Base-by-base conservation (phyloP, 1,140 invertebrate genomes). In the Heliconius melpomene region DNA sequence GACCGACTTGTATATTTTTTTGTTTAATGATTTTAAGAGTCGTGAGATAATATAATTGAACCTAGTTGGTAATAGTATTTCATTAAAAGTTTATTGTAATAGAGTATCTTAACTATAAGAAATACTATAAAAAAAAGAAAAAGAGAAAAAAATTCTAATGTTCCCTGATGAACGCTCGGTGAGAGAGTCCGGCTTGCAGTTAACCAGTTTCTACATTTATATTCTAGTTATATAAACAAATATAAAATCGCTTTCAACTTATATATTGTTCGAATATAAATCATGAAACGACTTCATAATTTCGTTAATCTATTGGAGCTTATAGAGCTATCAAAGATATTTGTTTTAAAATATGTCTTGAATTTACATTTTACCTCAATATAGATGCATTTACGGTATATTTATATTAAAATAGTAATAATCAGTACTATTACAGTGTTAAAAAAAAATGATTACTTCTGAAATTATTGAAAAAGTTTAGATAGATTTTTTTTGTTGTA, bases 251-350 rank as follows among this genome's bases (percentile, higher is more conserved):
- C 79, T 26, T 8, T 0, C 23, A 54, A 36, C 36, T 74, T 75
- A 78, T 81, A 26, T 72, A 75, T 84, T 83, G 20, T 13, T 71
- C 50, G 23, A 52, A 79, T 20, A 77, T 83, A 84, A 84, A 86
- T 80, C 74, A 76, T 46, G 50, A 66, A 66, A 29, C 80, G 82
- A 85, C 84, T 86, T 87, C 81, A 83, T 79, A 84, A 88, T 85
- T 82, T 79, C 54, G 82, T 84, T 88, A 88, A 88, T 90, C 84
- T 86, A 88, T 90, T 76, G 38, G 46, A 50, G 70, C 74, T n/a
- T 79, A 71, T 70, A 72, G 82, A 83, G 78, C 81, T 81, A 85
- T 87, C 86, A 85, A 88, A 87, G 85, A 84, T 75, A 75, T 80
- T 80, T 80, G 74, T 80, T 80, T 78, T 72, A 72, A 52, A 78